These are phyloP conservation scores for Nothobranchius furzeri DNA, from an alignment of 2,113 vertebrate species.

Conservation along the genomic window DNA sequence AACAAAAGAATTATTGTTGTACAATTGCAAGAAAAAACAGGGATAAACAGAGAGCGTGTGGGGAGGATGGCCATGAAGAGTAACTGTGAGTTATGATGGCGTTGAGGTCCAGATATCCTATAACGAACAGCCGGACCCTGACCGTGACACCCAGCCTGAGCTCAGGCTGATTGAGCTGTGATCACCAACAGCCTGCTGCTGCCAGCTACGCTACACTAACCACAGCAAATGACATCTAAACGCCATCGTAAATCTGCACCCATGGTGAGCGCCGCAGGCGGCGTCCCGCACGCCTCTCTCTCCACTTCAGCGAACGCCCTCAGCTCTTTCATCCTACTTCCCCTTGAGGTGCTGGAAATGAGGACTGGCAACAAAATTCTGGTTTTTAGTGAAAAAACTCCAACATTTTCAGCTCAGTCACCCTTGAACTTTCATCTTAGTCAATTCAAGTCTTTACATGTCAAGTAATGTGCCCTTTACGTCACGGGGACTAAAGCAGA, in stretches of 20 bases:
- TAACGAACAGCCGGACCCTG: slow-evolving; percentile 63
- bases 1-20: too few relatives aligned
- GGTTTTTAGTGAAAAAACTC: background rate
- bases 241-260: slow-evolving; percentile 32
- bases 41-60: background rate
- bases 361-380: too few relatives aligned
- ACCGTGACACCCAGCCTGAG: slow-evolving; percentile 56
- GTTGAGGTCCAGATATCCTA: slow-evolving; percentile 42
- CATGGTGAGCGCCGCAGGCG: slow-evolving; percentile 7
- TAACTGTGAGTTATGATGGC: slow-evolving; percentile 59
- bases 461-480: slow-evolving; percentile 6
- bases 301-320: slow-evolving; percentile 19
- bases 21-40: slow-evolving; percentile 2
- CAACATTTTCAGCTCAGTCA: background rate
- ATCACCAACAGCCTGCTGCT: slow-evolving; percentile 49
- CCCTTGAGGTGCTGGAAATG: background rate
- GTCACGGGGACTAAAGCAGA: background rate
- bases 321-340: slow-evolving; percentile 11
- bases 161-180: slow-evolving; percentile 70
- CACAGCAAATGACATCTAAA: slow-evolving; percentile 45
- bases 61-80: slow-evolving; percentile 10
- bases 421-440: background rate
- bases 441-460: background rate
- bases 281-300: slow-evolving; percentile 7
- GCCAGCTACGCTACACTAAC: slow-evolving; percentile 53